A percentile compares a stretch with the other conserved stretches of the same genome.
Conservation (phyloP, 2,888 invertebrate species). For the Lasioglossum zephyrum region DNA sequence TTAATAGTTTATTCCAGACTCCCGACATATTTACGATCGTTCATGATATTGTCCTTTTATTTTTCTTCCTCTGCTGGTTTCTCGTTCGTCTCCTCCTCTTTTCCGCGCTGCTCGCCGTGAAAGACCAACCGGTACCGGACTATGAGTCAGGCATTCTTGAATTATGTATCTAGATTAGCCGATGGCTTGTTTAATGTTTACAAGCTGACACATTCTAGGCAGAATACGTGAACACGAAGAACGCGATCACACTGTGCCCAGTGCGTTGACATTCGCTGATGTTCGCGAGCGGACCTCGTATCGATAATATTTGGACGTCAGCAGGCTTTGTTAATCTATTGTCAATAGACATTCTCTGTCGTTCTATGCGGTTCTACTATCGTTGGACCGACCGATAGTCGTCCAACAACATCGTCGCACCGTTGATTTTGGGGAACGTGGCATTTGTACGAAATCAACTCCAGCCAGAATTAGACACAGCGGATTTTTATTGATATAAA, state of each 20-base stretch:
- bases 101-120: neutral
- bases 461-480: too few relatives aligned
- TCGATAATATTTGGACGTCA: constrained; percentile 34
- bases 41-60: constrained; percentile 13
- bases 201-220: constrained; percentile 54
- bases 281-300: neutral
- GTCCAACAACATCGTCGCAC: too few relatives aligned
- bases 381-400: neutral
- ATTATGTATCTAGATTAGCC: constrained; percentile 71
- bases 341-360: neutral
- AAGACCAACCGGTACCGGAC: constrained; percentile 27
- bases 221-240: constrained; percentile 41
- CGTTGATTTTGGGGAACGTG: neutral
- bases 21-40: constrained; percentile 39
- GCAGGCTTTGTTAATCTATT: neutral
- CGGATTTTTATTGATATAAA: too few relatives aligned
- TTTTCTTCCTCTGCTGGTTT: neutral
- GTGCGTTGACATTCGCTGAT: constrained; percentile 43
- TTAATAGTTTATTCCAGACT: constrained; percentile 42
- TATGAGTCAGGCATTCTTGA: constrained; percentile 66
- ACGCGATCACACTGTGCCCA: neutral
- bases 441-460: neutral
- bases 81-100: neutral
- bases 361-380: neutral
- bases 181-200: constrained; percentile 59